A percentile compares a stretch with the other conserved stretches of the same genome.
phyloP scores from a whole-genome alignment of 2,888 invertebrate species.

The Helobdella robusta region DNA sequence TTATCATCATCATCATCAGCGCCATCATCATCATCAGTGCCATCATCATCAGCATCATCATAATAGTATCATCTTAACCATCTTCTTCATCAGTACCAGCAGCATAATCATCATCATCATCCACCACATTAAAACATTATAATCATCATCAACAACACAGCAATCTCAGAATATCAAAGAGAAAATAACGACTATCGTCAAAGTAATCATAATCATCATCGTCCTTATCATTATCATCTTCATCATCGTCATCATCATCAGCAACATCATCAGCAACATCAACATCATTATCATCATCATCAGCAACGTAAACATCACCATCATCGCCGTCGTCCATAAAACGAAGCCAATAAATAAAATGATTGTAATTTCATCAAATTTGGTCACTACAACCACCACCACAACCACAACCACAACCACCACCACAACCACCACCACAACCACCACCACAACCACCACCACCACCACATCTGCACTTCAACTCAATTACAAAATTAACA shows the following conservation, averaged over 20 bases:
- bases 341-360: no score
- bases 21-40: slow-evolving; percentile 22
- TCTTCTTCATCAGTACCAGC: background rate
- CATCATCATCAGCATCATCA: slow-evolving; percentile 23
- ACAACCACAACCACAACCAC: no score
- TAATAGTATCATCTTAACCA: background rate
- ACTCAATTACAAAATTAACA: no score
- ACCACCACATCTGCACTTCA: background rate
- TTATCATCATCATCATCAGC: slow-evolving; percentile 24
- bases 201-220: background rate
- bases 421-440: slow-evolving; percentile 5
- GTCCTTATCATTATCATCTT: background rate
- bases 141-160: no score
- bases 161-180: no score
- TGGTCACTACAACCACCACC: no score
- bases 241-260: slow-evolving; percentile 8
- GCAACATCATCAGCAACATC: background rate
- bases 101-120: no score
- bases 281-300: background rate
- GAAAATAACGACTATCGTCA: background rate
- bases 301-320: no score
- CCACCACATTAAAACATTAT: no score
- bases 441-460: background rate
- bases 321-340: no score
- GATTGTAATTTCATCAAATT: no score